Evolutionary conservation across 2,797 vertebrate genomes (phyloP).

Genomic region (Nothura maculosa): DNA sequence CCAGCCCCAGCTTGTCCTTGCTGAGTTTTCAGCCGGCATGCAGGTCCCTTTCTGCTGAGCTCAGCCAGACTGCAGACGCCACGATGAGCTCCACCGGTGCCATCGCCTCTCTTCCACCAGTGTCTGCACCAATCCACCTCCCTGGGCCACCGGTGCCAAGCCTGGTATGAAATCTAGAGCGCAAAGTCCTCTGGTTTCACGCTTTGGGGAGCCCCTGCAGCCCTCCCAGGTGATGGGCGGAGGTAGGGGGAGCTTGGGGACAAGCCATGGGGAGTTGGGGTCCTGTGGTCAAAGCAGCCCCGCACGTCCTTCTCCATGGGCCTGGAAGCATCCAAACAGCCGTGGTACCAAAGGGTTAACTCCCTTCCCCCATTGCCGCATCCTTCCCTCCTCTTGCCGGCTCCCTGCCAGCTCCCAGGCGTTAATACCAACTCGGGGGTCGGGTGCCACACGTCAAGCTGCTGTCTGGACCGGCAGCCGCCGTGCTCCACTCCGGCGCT

Average conservation of each 20-base stretch:
- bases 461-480: conserved; percentile 40
- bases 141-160: neutral
- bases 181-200: neutral
- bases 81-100: neutral
- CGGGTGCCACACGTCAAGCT: conserved; percentile 2
- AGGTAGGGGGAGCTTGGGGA: neutral
- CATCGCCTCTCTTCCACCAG: neutral
- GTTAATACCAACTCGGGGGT: conserved; percentile 55
- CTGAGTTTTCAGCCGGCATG: accelerated
- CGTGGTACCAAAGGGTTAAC: neutral
- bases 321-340: neutral
- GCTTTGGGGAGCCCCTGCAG: neutral
- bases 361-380: neutral
- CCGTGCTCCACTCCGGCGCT: neutral
- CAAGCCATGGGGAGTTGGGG: neutral
- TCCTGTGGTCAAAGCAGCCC: neutral
- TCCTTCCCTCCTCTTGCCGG: conserved; percentile 15
- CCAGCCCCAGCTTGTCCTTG: neutral
- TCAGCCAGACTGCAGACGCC: accelerated
- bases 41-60: accelerated
- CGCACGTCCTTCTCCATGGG: neutral
- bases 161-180: neutral
- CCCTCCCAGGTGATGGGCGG: too few species aligned
- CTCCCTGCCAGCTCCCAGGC: conserved; percentile 59
- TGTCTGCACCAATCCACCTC: neutral